These are phyloP conservation scores for Eupeodes latifasciatus DNA, from an alignment of 2,888 invertebrate genomes.

Conservation along the genomic window DNA sequence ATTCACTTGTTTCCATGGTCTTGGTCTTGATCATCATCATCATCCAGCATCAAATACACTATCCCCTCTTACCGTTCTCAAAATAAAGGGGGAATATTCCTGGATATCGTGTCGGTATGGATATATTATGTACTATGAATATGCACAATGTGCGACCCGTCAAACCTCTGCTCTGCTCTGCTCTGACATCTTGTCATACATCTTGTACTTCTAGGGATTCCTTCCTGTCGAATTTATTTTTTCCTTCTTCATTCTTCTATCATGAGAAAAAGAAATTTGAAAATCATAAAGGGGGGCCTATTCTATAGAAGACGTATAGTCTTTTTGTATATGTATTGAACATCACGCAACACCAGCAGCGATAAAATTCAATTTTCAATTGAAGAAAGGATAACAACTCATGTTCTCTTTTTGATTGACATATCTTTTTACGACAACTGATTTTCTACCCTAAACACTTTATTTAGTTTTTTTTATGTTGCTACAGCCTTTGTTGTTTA, in stretches of 20 bases:
- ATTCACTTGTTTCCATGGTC: constrained; percentile 65
- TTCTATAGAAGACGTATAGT: background rate
- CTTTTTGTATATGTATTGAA: background rate
- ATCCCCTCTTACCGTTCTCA: constrained; percentile 32
- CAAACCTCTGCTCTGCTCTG: constrained; percentile 72
- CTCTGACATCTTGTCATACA: constrained; percentile 72
- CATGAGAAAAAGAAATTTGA: constrained; percentile 55
- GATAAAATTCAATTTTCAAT: constrained; percentile 75
- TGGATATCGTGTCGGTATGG: too few species aligned
- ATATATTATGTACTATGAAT: constrained; percentile 5
- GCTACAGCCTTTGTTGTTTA: background rate
- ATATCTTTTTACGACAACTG: constrained; percentile 57
- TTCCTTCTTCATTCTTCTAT: constrained; percentile 4
- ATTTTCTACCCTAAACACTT: constrained; percentile 42
- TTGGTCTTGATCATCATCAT: constrained; percentile 9
- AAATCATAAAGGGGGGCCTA: constrained; percentile 28
- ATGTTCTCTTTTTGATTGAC: constrained; percentile 70
- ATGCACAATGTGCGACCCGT: constrained; percentile 70
- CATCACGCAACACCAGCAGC: constrained; percentile 49
- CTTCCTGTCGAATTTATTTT: constrained; percentile 8
- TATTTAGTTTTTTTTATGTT: constrained; percentile 22
- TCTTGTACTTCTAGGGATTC: constrained; percentile 34
- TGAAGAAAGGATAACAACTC: constrained; percentile 75
- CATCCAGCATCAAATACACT: constrained; percentile 43
- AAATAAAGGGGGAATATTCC: background rate